These are phyloP conservation scores for Macrotus californicus DNA, from an alignment of 2,113 vertebrate species.

Conservation along the genomic window DNA sequence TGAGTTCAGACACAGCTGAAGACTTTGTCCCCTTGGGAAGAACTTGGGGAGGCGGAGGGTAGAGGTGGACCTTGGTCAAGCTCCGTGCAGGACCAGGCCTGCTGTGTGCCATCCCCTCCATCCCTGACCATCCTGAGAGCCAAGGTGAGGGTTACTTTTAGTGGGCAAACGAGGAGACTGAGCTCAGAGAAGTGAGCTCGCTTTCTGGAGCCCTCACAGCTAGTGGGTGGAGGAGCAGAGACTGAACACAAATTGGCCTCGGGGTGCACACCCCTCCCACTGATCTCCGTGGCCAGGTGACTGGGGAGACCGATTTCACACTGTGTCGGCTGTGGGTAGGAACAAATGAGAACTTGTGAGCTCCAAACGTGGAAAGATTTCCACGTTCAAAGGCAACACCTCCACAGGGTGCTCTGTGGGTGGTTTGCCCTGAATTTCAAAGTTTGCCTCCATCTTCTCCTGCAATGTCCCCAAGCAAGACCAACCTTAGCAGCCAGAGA, in stretches of 20 bases:
- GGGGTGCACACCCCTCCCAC: accelerated
- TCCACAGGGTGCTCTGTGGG: accelerated
- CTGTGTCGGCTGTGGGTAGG: background rate
- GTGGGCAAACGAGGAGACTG: background rate
- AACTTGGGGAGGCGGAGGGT: background rate
- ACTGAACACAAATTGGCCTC: background rate
- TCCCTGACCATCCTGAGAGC: background rate
- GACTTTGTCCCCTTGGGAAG: too few species aligned
- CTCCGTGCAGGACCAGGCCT: background rate
- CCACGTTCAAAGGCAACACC: accelerated
- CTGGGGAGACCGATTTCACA: accelerated
- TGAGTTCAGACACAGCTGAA: background rate
- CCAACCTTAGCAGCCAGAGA: background rate
- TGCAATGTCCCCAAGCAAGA: background rate
- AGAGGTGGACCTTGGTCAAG: too few species aligned
- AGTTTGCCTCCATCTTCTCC: background rate
- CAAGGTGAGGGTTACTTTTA: accelerated
- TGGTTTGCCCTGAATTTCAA: accelerated
- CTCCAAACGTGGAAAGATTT: background rate
- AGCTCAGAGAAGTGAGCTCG: background rate
- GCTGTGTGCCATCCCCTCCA: background rate
- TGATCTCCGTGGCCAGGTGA: accelerated
- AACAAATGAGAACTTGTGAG: background rate
- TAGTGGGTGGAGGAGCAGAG: background rate
- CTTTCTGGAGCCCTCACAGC: background rate